phyloP scores from a whole-genome alignment of 2,113 vertebrate genomes.

The Struthio camelus region DNA sequence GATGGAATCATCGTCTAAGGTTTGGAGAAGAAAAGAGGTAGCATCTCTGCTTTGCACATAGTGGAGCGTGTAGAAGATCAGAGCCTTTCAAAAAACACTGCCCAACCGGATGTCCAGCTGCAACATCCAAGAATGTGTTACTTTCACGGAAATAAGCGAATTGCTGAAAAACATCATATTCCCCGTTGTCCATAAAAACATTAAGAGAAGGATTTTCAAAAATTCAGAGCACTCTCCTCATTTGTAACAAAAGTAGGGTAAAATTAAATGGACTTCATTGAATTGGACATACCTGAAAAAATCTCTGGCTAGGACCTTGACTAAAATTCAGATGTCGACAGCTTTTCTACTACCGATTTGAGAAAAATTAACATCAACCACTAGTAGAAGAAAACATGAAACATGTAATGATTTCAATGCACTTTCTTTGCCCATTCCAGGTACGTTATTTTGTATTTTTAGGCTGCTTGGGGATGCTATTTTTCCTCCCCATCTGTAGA shows the following conservation, averaged over 20 bases:
- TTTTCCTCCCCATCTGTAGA: background rate
- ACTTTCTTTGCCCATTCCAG: background rate
- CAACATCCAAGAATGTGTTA: background rate
- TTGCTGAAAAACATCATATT: background rate
- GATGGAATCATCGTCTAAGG: background rate
- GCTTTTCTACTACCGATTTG: background rate
- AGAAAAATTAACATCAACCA: background rate
- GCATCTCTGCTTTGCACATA: background rate
- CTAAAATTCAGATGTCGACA: background rate
- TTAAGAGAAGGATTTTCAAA: background rate
- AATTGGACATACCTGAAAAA: background rate
- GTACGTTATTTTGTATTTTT: background rate
- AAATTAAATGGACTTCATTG: background rate
- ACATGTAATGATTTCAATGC: background rate
- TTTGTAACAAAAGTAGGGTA: background rate
- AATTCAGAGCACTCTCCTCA: background rate
- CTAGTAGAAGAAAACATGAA: background rate
- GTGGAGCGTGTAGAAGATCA: rapidly evolving
- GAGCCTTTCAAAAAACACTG: background rate
- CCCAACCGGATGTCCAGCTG: background rate
- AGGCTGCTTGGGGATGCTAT: background rate
- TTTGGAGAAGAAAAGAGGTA: background rate
- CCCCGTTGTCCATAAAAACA: background rate
- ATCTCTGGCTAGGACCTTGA: background rate
- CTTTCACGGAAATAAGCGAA: background rate